phyloP scores from a whole-genome alignment of 2,113 vertebrate genomes.

The Blennius ocellaris region DNA sequence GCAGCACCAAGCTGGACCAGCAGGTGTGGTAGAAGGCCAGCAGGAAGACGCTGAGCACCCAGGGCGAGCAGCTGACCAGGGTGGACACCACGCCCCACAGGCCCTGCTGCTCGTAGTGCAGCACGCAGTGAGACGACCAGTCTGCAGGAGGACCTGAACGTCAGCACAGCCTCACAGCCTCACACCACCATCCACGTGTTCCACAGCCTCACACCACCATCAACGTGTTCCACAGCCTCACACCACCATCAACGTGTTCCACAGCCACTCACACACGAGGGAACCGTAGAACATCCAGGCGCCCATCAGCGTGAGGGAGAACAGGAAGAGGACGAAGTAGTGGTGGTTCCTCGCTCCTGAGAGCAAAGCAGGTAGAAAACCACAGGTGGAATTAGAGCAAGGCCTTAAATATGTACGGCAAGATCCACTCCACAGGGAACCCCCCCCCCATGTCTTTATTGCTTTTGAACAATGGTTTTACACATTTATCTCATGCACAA shows the following conservation, averaged over 20 bases:
- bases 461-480: no score
- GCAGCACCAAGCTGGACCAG: conserved; percentile 85
- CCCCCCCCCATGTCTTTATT: no score
- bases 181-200: no score
- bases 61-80: conserved; percentile 88
- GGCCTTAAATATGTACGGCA: no score
- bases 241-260: no score
- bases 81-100: conserved; percentile 81
- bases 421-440: no score
- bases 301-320: conserved; percentile 82
- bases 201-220: no score
- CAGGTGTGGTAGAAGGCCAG: conserved; percentile 85
- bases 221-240: no score
- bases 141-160: conserved; percentile 75
- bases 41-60: conserved; percentile 88
- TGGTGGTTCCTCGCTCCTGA: conserved; percentile 92
- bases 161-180: no score
- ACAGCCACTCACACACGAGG: conserved; percentile 84
- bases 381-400: no score
- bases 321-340: conserved; percentile 90
- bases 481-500: no score
- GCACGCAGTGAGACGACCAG: conserved; percentile 87
- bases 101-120: conserved; percentile 83
- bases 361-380: neutral
- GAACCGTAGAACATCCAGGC: conserved; percentile 88